These are phyloP conservation scores for Spongia lamella DNA, from an alignment of 37 sponge, comb jelly and placozoan genomes.

Conservation along the genomic window DNA sequence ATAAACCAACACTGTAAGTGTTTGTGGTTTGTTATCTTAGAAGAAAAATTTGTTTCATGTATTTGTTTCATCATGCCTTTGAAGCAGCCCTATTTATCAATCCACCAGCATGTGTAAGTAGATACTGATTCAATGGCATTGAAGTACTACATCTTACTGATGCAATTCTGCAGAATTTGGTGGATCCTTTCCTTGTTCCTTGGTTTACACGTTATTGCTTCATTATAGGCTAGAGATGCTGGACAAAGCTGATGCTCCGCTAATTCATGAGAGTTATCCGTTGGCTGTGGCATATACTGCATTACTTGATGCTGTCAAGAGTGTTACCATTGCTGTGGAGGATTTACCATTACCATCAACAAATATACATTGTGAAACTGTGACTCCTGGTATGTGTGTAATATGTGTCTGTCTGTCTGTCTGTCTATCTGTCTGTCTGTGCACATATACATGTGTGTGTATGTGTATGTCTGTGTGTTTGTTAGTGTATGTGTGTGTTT, in stretches of 20 bases:
- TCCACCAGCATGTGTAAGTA: too few relatives aligned
- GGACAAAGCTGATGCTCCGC: slow-evolving; percentile 78
- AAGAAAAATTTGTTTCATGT: too few relatives aligned
- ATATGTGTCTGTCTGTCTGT: not conserved
- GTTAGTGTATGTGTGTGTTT: too few relatives aligned
- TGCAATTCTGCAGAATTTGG: too few relatives aligned
- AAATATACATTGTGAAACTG: slow-evolving; percentile 4
- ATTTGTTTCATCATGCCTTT: too few relatives aligned
- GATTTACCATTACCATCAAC: slow-evolving; percentile 9
- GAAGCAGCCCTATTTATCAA: too few relatives aligned
- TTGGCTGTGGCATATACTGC: slow-evolving; percentile 73
- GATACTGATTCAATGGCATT: too few relatives aligned
- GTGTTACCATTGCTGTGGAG: slow-evolving; percentile 43
- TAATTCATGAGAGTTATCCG: slow-evolving; percentile 69
- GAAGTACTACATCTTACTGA: too few relatives aligned
- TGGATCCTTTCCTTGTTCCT: not conserved
- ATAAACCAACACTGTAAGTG: slow-evolving; percentile 50
- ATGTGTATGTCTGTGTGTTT: too few relatives aligned
- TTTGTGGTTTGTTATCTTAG: too few relatives aligned
- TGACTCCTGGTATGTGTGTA: not conserved
- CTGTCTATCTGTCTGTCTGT: not conserved
- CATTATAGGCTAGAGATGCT: slow-evolving; percentile 73
- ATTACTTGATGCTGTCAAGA: slow-evolving; percentile 67
- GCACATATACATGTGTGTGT: not conserved
- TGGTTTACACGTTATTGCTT: not conserved